phyloP scores from a whole-genome alignment of 2,797 vertebrate species.

The Muraenolepis orangiensis region DNA sequence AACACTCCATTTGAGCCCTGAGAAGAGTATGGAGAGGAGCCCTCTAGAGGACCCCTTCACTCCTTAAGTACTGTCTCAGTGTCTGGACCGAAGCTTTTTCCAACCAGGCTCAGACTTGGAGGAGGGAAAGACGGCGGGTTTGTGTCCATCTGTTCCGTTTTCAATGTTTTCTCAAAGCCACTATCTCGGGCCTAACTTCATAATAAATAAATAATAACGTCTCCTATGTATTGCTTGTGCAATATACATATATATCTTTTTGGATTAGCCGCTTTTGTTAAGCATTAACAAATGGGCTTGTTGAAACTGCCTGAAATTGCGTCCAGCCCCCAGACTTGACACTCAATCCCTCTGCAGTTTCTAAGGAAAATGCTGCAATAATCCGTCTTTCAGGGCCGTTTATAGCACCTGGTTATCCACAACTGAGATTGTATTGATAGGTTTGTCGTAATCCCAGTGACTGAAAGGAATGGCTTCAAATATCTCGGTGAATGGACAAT shows the following conservation, averaged over 20 bases:
- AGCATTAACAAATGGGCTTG: not conserved
- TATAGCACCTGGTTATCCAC: not conserved
- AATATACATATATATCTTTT: not conserved
- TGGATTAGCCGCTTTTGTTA: not conserved
- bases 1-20: not conserved
- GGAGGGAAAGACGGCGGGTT: not conserved
- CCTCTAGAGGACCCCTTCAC: not conserved
- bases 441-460: too few species aligned
- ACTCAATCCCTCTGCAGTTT: not conserved
- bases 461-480: too few species aligned
- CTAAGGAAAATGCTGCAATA: not conserved
- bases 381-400: not conserved
- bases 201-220: not conserved
- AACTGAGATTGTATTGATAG: too few species aligned
- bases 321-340: not conserved
- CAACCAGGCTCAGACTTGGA: not conserved
- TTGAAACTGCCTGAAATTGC: not conserved
- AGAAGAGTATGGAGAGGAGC: not conserved
- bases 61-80: not conserved
- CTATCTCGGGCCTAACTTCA: not conserved
- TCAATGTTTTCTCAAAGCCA: not conserved
- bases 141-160: not conserved
- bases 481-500: too few species aligned
- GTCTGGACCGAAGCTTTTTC: not conserved
- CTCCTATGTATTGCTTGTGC: not conserved